Conservation (phyloP, 2,888 invertebrate species). For the Mesochorus sp. region DNA sequence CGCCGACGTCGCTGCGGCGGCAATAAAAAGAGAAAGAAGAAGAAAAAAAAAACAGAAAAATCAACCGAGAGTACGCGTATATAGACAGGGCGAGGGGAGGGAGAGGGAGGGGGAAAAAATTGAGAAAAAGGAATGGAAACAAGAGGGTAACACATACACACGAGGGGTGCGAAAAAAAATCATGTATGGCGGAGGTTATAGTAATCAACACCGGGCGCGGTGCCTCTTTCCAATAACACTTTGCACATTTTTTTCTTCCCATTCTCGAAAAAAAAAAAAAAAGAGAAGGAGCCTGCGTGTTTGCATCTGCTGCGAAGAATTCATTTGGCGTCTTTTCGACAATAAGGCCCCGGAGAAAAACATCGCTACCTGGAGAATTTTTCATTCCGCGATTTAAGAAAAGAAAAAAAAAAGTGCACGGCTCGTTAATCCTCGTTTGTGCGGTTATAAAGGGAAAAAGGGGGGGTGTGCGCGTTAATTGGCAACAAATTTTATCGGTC, state of each 20-base stretch:
- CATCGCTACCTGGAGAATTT: not conserved
- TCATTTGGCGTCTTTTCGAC: constrained; percentile 51
- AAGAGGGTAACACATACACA: not conserved
- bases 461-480: constrained; percentile 4
- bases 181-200: constrained; percentile 24
- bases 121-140: constrained; percentile 47
- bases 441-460: not conserved
- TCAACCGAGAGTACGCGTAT: not conserved
- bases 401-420: not conserved
- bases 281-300: not conserved
- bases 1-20: constrained; percentile 22
- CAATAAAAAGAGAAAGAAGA: constrained; percentile 52
- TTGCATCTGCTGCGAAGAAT: constrained; percentile 54
- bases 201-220: constrained; percentile 57
- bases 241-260: constrained; percentile 5
- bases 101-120: constrained; percentile 15
- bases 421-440: not conserved
- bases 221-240: constrained; percentile 38
- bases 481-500: not conserved
- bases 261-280: constrained; percentile 54
- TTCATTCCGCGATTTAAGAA: not conserved
- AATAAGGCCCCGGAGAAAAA: constrained; percentile 14
- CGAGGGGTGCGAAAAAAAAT: constrained; percentile 25
- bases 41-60: no score
- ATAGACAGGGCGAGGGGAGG: not conserved